Percentiles rank a stretch among this genome's conserved stretches.
Conservation (phyloP, 1,140 invertebrate genomes). For the Sogatella furcifera region DNA sequence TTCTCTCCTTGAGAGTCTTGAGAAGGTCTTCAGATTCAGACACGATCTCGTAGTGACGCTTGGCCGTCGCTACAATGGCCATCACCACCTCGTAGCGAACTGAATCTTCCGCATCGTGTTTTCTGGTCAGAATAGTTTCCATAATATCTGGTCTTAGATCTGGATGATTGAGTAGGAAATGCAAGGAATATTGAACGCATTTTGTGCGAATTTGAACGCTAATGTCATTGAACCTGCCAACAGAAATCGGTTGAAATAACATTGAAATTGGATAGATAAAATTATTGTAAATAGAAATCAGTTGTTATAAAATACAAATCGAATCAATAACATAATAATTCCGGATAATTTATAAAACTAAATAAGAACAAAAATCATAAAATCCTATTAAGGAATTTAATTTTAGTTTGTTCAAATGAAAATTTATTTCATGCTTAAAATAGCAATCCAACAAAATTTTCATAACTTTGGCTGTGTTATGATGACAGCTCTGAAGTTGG, state of each 20-base stretch:
- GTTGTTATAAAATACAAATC: too few relatives aligned
- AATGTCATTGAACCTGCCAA: slow-evolving; percentile 84
- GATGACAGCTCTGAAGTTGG: too few relatives aligned
- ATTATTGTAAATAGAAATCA: too few relatives aligned
- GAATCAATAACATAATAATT: too few relatives aligned
- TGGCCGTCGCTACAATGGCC: slow-evolving; percentile 89
- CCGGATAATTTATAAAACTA: too few relatives aligned
- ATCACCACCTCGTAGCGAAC: slow-evolving; percentile 91
- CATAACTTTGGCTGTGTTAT: too few relatives aligned
- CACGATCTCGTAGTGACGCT: slow-evolving; percentile 81
- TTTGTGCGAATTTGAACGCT: slow-evolving; percentile 83
- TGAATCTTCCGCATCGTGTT: slow-evolving; percentile 91
- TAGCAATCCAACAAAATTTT: too few relatives aligned
- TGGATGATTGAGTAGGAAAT: slow-evolving; percentile 91
- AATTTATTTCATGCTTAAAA: too few relatives aligned
- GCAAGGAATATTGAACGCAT: slow-evolving; percentile 95
- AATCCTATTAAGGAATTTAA: too few relatives aligned
- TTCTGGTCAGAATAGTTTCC: slow-evolving; percentile 73
- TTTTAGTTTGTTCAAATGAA: too few relatives aligned
- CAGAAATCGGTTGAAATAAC: not conserved
- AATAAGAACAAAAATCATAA: too few relatives aligned
- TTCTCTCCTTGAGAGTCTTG: slow-evolving; percentile 90
- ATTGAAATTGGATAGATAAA: too few relatives aligned
- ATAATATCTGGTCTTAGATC: slow-evolving; percentile 85
- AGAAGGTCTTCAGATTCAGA: slow-evolving; percentile 83